Evolutionary conservation across 1,140 invertebrate genomes (phyloP), one percentile per base, ranked within the genome.

Genomic region (Hylaeus volcanicus): DNA sequence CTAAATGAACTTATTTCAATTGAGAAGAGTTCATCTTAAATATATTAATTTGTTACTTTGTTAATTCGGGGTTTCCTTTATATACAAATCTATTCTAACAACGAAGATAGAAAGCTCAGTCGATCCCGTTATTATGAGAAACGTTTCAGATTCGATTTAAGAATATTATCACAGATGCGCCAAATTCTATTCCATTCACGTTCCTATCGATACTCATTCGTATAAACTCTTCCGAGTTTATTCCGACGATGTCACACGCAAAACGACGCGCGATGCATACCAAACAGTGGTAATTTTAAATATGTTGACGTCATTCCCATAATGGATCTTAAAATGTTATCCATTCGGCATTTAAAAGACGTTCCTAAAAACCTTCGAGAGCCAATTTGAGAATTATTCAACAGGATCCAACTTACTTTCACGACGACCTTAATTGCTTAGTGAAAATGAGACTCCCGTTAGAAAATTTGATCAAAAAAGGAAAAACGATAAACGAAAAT

Each of bases 231-330:
- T 48, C 53, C 53, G 53, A 66, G 45, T 74, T 66, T 74, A 60
- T 51, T 74, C 71, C 43, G 53, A 12, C 15, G 53, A n/a, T 26
- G 55, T 8, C 63, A 37, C 63, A 39, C 41, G 53, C 70, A 41
- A 48, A 51, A 58, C 26, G 26, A 68, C 71, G 55, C 2, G 6
- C n/a, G 15, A n/a, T 41, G 78, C 74, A 80, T 80, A 71, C 37
- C 14, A 60, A 80, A 51, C 55, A 43, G 53, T 37, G 51, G 45
- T 60, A 51, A 66, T 66, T 74, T 80, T 66, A 64, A 79, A 61
- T 15, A 64, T 51, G 41, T 73, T 73, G 76, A 79, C 76, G 76
- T 79, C 76, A 79, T 64, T 39, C 48, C 15, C 26, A 4, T 26
- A 12, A 9, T 39, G 15, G 12, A 43, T 43, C 14, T 5, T 14